phyloP scores from a whole-genome alignment of 2,797 vertebrate species.

The Arnoldichthys spilopterus region DNA sequence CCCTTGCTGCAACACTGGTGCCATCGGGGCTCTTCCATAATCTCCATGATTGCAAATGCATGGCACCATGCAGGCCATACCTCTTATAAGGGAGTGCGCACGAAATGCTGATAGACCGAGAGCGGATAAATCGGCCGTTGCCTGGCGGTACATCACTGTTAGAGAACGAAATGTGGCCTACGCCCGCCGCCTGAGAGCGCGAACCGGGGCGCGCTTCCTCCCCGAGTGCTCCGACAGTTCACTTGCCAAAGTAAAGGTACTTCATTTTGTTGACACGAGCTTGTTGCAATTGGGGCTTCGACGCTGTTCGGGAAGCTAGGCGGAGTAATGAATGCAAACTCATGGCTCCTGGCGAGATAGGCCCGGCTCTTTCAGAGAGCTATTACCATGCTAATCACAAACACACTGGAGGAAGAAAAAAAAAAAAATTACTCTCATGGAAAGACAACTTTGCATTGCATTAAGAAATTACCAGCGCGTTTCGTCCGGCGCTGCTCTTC shows the following conservation, averaged over 20 bases:
- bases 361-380: conserved; percentile 52
- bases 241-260: conserved; percentile 48
- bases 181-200: background rate
- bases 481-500: background rate
- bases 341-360: conserved; percentile 54
- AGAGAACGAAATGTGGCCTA: background rate
- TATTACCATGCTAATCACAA: conserved; percentile 59
- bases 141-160: background rate
- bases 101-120: background rate
- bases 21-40: background rate
- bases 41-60: conserved; percentile 17
- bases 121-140: conserved; percentile 6
- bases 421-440: conserved; percentile 44
- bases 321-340: conserved; percentile 57
- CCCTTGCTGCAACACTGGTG: background rate
- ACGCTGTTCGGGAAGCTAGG: conserved; percentile 43
- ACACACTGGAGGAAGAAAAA: conserved; percentile 32
- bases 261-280: conserved; percentile 48
- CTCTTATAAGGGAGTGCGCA: background rate
- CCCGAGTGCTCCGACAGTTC: conserved; percentile 39
- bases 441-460: conserved; percentile 55
- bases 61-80: background rate
- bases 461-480: conserved; percentile 43
- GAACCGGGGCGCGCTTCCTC: conserved; percentile 17
- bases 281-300: conserved; percentile 44